Conservation (phyloP, 2,888 invertebrate genomes). For the Sarcophaga subvicina region DNA sequence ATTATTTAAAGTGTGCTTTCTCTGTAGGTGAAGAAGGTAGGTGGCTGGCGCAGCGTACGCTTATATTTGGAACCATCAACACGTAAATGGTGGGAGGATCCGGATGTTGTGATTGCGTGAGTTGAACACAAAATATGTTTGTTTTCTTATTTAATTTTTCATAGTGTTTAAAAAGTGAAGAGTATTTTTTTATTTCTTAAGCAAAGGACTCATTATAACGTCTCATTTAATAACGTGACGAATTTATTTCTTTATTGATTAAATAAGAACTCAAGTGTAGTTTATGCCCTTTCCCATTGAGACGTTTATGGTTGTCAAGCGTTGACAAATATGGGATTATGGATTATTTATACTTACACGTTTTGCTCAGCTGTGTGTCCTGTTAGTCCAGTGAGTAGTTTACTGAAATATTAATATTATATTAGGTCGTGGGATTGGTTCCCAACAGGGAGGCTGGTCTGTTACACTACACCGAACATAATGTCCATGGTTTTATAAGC, state of each 20-base stretch:
- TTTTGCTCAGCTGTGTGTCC: no score
- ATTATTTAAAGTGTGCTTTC: background rate
- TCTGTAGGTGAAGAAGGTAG: constrained; percentile 73
- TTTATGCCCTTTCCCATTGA: background rate
- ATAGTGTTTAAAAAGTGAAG: background rate
- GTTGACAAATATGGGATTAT: no score
- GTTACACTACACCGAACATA: no score
- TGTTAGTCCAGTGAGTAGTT: no score
- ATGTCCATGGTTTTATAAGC: no score
- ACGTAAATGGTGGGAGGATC: constrained; percentile 80
- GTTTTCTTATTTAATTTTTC: constrained; percentile 27
- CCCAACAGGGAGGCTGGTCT: no score
- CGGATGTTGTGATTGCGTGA: constrained; percentile 81
- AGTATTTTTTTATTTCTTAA: background rate
- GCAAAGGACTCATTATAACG: background rate
- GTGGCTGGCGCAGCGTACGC: constrained; percentile 77
- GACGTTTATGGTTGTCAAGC: background rate
- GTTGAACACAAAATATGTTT: constrained; percentile 67
- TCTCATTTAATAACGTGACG: constrained; percentile 9
- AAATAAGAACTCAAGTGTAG: background rate
- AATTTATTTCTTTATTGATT: constrained; percentile 38
- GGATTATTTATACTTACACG: no score
- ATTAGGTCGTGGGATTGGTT: no score
- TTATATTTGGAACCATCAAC: constrained; percentile 75
- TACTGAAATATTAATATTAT: no score